Conservation (phyloP, 2,888 invertebrate species). For the Philonicus albiceps region DNA sequence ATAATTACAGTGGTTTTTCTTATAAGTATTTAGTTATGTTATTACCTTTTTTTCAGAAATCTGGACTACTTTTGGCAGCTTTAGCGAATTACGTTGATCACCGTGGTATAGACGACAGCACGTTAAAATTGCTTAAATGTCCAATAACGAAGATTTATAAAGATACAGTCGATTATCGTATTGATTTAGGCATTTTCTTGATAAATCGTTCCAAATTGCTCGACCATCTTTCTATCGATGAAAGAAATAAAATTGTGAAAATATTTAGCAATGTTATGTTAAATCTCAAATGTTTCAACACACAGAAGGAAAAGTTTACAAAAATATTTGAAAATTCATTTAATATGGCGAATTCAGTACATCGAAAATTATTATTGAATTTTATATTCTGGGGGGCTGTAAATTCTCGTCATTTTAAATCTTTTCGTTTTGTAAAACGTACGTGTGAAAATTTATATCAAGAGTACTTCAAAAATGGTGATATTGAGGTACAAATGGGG, state of each 20-base stretch:
- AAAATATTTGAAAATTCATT: neutral
- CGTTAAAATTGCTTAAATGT: neutral
- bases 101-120: neutral
- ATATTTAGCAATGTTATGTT: neutral
- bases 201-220: slow-evolving; percentile 27
- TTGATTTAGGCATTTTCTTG: slow-evolving; percentile 21
- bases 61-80: neutral
- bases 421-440: slow-evolving; percentile 11
- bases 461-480: slow-evolving; percentile 41
- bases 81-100: neutral
- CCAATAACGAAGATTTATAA: neutral
- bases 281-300: neutral
- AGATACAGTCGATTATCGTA: neutral
- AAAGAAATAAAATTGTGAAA: neutral
- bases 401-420: slow-evolving; percentile 43
- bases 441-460: slow-evolving; percentile 42
- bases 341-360: neutral
- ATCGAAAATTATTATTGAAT: neutral
- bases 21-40: neutral
- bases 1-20: too few species aligned
- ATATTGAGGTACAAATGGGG: slow-evolving; percentile 12
- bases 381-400: slow-evolving; percentile 38
- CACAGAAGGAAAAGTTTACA: neutral
- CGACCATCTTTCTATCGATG: neutral
- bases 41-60: slow-evolving; percentile 2